Conservation (phyloP, 2,797 vertebrate species). For the Dryobates pubescens region DNA sequence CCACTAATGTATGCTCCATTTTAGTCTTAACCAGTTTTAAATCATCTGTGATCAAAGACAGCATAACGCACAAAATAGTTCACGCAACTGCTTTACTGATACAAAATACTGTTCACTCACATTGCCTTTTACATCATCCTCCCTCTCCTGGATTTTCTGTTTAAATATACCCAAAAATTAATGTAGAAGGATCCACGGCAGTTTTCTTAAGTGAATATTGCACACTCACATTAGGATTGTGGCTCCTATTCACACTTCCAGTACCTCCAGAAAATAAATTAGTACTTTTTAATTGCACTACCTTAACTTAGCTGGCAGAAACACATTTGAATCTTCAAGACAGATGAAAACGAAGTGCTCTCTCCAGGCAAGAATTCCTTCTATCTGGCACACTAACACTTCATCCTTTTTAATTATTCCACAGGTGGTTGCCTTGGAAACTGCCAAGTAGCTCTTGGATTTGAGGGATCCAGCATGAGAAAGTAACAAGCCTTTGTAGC, state of each 20-base stretch:
- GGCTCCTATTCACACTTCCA: not conserved
- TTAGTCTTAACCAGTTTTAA: constrained; percentile 40
- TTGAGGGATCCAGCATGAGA: not conserved
- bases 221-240: fast-evolving
- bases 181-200: not conserved
- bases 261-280: constrained; percentile 17
- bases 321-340: constrained; percentile 1
- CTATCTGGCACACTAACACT: constrained; percentile 27
- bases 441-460: constrained; percentile 58
- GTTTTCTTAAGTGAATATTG: not conserved
- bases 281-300: constrained; percentile 52
- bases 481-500: constrained; percentile 33
- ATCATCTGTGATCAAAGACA: not conserved
- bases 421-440: constrained; percentile 75
- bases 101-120: not conserved
- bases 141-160: not conserved
- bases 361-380: constrained; percentile 52
- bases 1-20: constrained; percentile 45
- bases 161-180: not conserved
- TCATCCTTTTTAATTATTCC: constrained; percentile 69
- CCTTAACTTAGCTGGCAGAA: constrained; percentile 61
- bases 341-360: not conserved
- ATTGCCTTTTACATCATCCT: not conserved
- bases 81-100: not conserved
- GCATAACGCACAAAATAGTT: not conserved